Conservation (phyloP, 37 sponge, comb jelly and placozoan genomes). For the Oscarella lobularis region DNA sequence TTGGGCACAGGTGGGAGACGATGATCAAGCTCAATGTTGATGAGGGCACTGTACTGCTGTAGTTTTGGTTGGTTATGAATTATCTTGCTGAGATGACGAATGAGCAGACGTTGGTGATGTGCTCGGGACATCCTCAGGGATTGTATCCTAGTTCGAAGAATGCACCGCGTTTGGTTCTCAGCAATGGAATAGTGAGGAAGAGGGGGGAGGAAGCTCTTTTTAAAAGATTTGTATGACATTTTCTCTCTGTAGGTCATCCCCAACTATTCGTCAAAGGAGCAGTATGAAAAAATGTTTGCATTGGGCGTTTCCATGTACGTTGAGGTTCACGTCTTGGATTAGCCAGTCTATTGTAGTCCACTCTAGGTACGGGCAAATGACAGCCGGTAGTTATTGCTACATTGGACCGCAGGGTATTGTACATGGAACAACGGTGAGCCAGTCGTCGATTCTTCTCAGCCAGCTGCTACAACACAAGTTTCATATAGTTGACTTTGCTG, state of each 20-base stretch:
- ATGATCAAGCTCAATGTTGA: not conserved
- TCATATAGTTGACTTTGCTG: slow-evolving; percentile 48
- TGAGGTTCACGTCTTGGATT: too few relatives aligned
- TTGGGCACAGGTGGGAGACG: slow-evolving; percentile 71
- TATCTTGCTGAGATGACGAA: slow-evolving; percentile 79
- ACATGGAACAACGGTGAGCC: slow-evolving; percentile 87
- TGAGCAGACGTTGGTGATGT: slow-evolving; percentile 91
- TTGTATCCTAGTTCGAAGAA: slow-evolving; percentile 72
- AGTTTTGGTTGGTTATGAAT: slow-evolving; percentile 90
- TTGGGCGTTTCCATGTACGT: slow-evolving; percentile 78
- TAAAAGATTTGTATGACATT: not conserved
- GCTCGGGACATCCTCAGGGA: slow-evolving; percentile 96
- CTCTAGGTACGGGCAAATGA: slow-evolving; percentile 94
- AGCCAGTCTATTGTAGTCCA: too few relatives aligned
- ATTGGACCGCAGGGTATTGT: slow-evolving; percentile 99
- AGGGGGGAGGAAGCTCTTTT: too few relatives aligned
- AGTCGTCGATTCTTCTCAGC: not conserved
- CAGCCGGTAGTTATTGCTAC: slow-evolving; percentile 97
- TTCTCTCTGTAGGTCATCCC: slow-evolving; percentile 59
- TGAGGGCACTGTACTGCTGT: not conserved
- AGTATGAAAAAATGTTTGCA: slow-evolving; percentile 91
- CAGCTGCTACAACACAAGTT: not conserved
- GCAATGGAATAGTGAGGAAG: slow-evolving; percentile 94
- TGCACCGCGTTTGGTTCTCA: slow-evolving; percentile 84
- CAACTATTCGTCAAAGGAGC: slow-evolving; percentile 78